phyloP scores from a whole-genome alignment of 2,797 vertebrate species.

The Anomalospiza imberbis region DNA sequence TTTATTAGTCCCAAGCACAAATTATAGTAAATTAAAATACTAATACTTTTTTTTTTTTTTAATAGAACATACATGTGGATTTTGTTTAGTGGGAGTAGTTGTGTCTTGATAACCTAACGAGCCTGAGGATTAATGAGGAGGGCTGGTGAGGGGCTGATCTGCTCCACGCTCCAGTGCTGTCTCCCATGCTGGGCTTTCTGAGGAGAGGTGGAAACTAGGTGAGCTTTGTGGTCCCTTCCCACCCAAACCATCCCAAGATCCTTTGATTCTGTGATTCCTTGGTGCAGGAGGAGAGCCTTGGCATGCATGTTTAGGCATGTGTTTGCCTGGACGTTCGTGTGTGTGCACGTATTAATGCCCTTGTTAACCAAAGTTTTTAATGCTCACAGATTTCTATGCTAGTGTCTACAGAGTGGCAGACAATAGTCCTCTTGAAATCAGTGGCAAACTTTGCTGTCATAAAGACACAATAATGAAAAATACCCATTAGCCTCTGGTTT shows the following conservation, averaged over 20 bases:
- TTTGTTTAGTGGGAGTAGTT: neutral
- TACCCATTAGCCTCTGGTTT: neutral
- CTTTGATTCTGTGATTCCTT: neutral
- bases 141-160: neutral
- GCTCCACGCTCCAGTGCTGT: accelerated
- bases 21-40: slow-evolving; percentile 35
- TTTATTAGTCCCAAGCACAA: slow-evolving; percentile 37
- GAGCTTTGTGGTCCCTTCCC: neutral
- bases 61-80: neutral
- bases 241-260: neutral
- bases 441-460: neutral
- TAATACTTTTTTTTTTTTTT: neutral
- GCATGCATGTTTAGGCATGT: accelerated
- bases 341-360: accelerated
- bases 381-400: neutral
- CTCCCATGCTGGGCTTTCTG: accelerated
- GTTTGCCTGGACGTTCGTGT: accelerated
- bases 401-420: neutral
- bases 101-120: neutral
- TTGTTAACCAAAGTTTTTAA: neutral
- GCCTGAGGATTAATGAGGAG: neutral
- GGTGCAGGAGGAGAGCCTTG: neutral
- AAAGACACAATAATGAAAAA: neutral
- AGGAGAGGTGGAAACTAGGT: neutral
- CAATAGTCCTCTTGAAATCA: neutral